Base-by-base conservation (phyloP, 2,113 vertebrate genomes). In the Aldabrachelys gigantea region DNA sequence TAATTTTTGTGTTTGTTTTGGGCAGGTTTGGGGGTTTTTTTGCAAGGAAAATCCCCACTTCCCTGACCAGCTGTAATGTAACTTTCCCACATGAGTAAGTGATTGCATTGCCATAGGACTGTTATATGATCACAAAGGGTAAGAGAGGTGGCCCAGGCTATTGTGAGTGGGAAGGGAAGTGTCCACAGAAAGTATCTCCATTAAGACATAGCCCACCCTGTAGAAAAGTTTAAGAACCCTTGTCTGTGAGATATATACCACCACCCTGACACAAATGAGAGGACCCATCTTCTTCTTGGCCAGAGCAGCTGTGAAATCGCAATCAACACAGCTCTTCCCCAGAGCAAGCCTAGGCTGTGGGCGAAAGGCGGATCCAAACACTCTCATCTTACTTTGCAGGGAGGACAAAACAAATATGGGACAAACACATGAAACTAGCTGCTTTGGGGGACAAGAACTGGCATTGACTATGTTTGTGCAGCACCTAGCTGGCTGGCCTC, bases 21-120 rank as follows among this genome's bases (percentile, higher is more conserved):
- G 65, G 35, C 65, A 72, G 17, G 1, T 38, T 81, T 88, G 81
- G 44, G 14, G 4, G 31, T 8, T 89, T 44, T 41, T 88, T 38
- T 14, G 31, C 4, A 38, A 72, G 19, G 35, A 10, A 21, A 38
- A 22, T 8, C n/a, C 59, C 59, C 59, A 31, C 16, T 57, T 85
- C 22, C 22, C 53, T 69, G n/a, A 24, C n/a, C 3, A 0, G 0
- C 2, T 80, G 2, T 59, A 24, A 0, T 1, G 3, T 2, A 10
- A 75, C 27, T 92, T 87, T 56, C 49, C 52, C 59, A 9, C 1
- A 2, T 2, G 0, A 0, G 0, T 29, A n/a, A 69, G 14, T 4
- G 35, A 6, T n/a, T 35, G 35, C 8, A 17, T 62, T 21, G 31
- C 62, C 31, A 8, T 65, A 17, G 16, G 16, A 21, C 65, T 19